Percentiles rank a stretch among this genome's conserved stretches.
Conservation (phyloP, 92 coral and sea anemone species). For the Galaxea fascicularis region DNA sequence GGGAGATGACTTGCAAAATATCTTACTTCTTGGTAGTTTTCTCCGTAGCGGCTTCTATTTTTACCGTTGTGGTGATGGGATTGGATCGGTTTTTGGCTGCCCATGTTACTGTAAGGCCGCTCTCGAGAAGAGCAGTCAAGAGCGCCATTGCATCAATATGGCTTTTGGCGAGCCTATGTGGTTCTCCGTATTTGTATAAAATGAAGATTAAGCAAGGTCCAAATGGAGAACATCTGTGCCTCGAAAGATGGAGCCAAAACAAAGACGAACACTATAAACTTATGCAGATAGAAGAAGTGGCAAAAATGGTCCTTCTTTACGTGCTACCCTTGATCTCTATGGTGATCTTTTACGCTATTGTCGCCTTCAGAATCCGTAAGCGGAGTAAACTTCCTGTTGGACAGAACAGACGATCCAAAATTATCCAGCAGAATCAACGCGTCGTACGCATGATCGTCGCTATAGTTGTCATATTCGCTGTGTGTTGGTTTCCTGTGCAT, state of each 20-base stretch:
- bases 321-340: constrained; percentile 57
- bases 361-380: constrained; percentile 57
- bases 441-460: constrained; percentile 48
- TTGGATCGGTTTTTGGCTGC: constrained; percentile 78
- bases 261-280: background rate
- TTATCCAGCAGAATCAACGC: constrained; percentile 47
- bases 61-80: constrained; percentile 62
- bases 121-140: constrained; percentile 36
- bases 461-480: constrained; percentile 63
- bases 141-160: constrained; percentile 53
- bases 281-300: constrained; percentile 35
- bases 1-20: constrained; percentile 60
- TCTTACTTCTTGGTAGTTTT: constrained; percentile 40
- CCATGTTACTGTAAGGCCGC: constrained; percentile 64
- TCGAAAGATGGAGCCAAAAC: constrained; percentile 22
- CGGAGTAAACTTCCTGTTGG: constrained; percentile 53
- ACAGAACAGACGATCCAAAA: constrained; percentile 10
- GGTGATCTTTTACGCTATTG: constrained; percentile 67
- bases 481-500: constrained; percentile 79
- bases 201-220: constrained; percentile 8
- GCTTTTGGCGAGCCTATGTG: constrained; percentile 38
- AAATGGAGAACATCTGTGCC: constrained; percentile 13
- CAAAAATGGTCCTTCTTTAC: constrained; percentile 52
- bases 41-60: constrained; percentile 66
- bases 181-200: constrained; percentile 42